Evolutionary conservation across 2,113 vertebrate species (phyloP), one percentile per base, ranked within the genome.

Genomic region (Petaurus breviceps): DNA sequence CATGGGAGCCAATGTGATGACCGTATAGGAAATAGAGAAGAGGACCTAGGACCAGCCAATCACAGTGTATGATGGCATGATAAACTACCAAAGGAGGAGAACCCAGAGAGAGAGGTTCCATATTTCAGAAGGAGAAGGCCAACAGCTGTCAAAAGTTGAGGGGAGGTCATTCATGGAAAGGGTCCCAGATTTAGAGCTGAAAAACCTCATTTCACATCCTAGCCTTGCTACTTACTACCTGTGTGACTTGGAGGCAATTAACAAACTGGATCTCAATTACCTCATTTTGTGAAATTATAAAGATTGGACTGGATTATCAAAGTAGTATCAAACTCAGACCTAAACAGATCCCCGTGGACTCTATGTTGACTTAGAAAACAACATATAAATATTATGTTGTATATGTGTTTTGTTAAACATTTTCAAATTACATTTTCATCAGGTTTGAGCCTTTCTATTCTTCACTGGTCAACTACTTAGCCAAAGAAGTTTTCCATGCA

Each of bases 401-500:
- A 84, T 43, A 23, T 84, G 43, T 23, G 37, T 84, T n/a, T 43
- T 43, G 5, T 22, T 19, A 43, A 43, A 43, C n/a, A 31, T 43
- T 43, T 77, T 31, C 37, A 77, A n/a, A 77, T 77, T 77, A n/a
- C n/a, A 22, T 77, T n/a, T 77, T 77, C 22, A n/a, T 19, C 1
- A 43, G 16, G 12, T 37, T 37, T 68, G 31, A 1, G n/a, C 1
- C n/a, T 49, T 57, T 1, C 6, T 52, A 0, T 96, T 96, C 51
- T 92, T 95, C 50, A 50, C 68, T 94, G 92, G 26, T 3, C 90
- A 47, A 90, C 24, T 93, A 92, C 93, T 97, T 97, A 92, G 1
- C 8, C 6, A 28, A 12, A 94, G 4, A 43, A 43, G 8, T 43
- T 84, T 84, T 84, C 31, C 19, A 43, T 43, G n/a, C 68, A 43